Conservation (phyloP, 1,140 invertebrate genomes). For the Ceratitis capitata region DNA sequence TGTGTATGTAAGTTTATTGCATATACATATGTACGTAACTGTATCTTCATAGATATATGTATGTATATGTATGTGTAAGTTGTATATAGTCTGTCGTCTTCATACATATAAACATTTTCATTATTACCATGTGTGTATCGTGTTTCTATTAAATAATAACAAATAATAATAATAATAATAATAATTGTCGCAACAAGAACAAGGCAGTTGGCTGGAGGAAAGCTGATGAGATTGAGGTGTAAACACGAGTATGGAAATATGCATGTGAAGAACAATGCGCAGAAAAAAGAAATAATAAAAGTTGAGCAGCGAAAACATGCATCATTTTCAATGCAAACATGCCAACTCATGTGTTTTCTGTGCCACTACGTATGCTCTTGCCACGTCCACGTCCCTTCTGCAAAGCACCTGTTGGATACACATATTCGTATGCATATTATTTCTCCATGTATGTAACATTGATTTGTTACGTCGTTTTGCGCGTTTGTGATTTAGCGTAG, state of each 20-base stretch:
- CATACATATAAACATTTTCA: constrained; percentile 10
- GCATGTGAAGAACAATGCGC: not conserved
- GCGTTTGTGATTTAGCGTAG: not conserved
- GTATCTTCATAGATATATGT: not conserved
- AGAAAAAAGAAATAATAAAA: constrained; percentile 9
- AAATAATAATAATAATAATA: no score
- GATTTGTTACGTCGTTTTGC: not conserved
- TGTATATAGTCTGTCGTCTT: not conserved
- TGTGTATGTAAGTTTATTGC: no score
- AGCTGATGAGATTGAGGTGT: not conserved
- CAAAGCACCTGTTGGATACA: not conserved
- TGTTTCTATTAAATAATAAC: constrained; percentile 29
- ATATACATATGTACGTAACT: no score
- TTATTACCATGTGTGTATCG: constrained; percentile 16
- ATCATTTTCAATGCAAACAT: constrained; percentile 34
- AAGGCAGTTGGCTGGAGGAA: not conserved
- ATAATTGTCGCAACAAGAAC: constrained; percentile 18
- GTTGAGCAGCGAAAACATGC: constrained; percentile 8
- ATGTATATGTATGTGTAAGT: not conserved
- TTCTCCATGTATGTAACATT: no score
- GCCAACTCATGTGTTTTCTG: constrained; percentile 38
- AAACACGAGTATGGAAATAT: no score
- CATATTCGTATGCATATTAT: no score
- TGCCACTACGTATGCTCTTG: not conserved
- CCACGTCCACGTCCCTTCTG: not conserved